Evolutionary conservation across 2,113 vertebrate genomes (phyloP), one percentile per base, ranked within the genome.

Genomic region (Psittacus erithacus): DNA sequence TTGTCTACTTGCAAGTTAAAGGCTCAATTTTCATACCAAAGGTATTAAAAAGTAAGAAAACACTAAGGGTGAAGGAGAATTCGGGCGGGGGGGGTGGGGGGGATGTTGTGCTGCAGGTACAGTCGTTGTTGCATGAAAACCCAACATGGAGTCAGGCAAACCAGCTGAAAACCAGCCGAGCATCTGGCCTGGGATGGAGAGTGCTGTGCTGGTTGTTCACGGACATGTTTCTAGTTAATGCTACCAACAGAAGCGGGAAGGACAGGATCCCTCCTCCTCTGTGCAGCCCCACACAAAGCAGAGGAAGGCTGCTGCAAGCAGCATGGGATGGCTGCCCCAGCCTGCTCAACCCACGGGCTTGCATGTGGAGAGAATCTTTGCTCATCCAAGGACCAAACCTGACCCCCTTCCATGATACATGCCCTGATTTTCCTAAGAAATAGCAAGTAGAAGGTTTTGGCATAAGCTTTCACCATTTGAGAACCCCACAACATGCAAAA

Each of bases 401-500:
- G 50, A 11, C 33, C 57, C 39, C n/a, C 31, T 33, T 12, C 86
- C 35, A 1, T 0, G 16, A 35, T 4, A 13, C 5, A 47, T 1
- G 17, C 35, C 35, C 10, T 0, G 4, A 16, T 63, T 81, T 74
- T 41, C 62, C 43, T 9, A 8, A 41, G 38, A 44, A 88, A 35
- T 2, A 25, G 10, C 5, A 9, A 74, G 17, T 5, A 8, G 27
- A 5, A 1, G 0, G 5, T 67, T 60, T n/a, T 46, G 89, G 84
- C 74, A 46, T 14, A 7, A 59, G 31, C 55, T 84, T 74, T 31
- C 92, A 44, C 43, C 25, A 9, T 11, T 1, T 5, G 64, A 67
- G 60, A 81, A 55, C 35, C 80, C 41, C 4, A 1, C 47, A 73
- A 17, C 38, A 16, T 23, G 65, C 35, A 17, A 5, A 55, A 69